Conservation (phyloP, 2,113 vertebrate genomes). For the Ia io region DNA sequence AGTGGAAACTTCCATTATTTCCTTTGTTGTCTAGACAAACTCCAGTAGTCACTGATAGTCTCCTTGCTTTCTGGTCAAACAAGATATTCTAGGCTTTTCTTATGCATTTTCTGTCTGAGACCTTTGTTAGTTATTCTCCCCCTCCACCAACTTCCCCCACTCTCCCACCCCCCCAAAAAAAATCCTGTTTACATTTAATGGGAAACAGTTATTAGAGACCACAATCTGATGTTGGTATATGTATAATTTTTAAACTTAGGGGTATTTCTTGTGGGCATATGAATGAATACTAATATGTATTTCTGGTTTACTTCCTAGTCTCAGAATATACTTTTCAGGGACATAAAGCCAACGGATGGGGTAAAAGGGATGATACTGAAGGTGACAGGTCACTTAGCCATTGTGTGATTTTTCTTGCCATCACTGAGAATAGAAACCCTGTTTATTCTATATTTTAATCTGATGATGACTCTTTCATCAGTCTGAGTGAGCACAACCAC, state of each 20-base stretch:
- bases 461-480: background rate
- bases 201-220: background rate
- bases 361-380: background rate
- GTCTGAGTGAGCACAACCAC: background rate
- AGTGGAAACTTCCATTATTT: background rate
- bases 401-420: background rate
- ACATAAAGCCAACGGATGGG: fast-evolving
- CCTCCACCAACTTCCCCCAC: background rate
- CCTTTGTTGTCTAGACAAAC: background rate
- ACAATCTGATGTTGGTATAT: background rate
- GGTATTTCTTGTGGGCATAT: background rate
- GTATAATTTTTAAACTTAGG: background rate
- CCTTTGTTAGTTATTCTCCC: background rate
- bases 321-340: background rate
- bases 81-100: background rate
- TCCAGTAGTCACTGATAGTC: background rate
- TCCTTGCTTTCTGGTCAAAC: background rate
- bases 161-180: background rate
- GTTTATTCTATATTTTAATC: background rate
- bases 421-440: background rate
- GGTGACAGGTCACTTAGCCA: background rate
- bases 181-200: background rate
- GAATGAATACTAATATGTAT: background rate
- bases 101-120: background rate
- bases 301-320: background rate